These are phyloP conservation scores for Campylomormyrus numenius DNA, from an alignment of 2,113 vertebrate genomes.

Conservation along the genomic window DNA sequence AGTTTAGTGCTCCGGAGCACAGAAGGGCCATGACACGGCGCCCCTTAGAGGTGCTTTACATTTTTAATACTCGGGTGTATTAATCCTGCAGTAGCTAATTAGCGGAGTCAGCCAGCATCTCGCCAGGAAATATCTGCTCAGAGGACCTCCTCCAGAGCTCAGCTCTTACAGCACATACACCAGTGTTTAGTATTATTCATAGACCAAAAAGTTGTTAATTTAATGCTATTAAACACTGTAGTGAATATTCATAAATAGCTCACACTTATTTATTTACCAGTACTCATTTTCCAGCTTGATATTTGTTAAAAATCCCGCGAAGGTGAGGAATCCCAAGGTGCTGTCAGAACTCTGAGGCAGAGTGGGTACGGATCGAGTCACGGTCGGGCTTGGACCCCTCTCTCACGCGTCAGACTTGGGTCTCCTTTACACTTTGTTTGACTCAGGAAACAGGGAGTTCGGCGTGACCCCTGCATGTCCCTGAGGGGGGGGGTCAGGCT, in stretches of 20 bases:
- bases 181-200: not conserved
- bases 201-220: not conserved
- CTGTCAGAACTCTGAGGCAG: not conserved
- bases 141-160: not conserved
- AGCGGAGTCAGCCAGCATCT: not conserved
- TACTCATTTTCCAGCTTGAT: not conserved
- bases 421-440: not conserved
- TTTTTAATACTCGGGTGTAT: slow-evolving; percentile 9
- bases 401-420: not conserved
- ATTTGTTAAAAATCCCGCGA: not conserved
- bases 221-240: not conserved
- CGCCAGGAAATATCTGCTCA: not conserved
- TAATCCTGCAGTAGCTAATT: not conserved
- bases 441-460: not conserved
- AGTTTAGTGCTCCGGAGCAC: not conserved
- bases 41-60: slow-evolving; percentile 1
- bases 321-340: not conserved
- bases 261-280: not conserved
- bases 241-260: not conserved
- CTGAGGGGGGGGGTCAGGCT: not conserved
- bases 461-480: not conserved
- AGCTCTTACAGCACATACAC: not conserved
- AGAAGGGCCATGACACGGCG: not conserved
- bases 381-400: not conserved
- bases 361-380: not conserved